A percentile compares a stretch with the other conserved stretches of the same genome.
Conservation (phyloP, 2,113 vertebrate genomes). For the Sylvietta virens region DNA sequence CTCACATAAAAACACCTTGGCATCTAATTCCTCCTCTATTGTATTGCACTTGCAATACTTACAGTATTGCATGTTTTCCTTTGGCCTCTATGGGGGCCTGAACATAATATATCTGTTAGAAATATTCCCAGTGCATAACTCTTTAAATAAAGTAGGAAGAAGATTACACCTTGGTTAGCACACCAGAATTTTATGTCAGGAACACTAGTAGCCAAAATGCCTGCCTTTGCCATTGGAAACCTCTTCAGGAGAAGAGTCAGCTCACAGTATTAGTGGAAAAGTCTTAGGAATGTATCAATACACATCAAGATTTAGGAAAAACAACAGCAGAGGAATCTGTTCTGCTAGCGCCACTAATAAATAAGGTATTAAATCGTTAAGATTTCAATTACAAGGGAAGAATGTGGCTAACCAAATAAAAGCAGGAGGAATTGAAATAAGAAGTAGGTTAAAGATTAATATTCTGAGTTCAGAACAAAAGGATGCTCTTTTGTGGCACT, state of each 20-base stretch:
- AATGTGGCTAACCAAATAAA: conserved; percentile 54
- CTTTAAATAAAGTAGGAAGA: neutral
- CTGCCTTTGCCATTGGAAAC: neutral
- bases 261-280: neutral
- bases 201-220: neutral
- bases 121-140: neutral
- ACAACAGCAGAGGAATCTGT: conserved; percentile 14
- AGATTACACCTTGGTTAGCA: neutral
- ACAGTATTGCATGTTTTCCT: neutral
- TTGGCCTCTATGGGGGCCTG: neutral
- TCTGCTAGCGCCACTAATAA: neutral
- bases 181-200: neutral
- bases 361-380: conserved; percentile 67
- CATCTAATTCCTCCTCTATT: neutral
- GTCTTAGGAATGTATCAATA: conserved; percentile 15
- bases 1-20: neutral
- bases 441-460: conserved; percentile 80
- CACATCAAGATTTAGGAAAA: conserved; percentile 30
- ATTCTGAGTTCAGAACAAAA: conserved; percentile 78
- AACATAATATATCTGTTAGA: neutral
- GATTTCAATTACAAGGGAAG: conserved; percentile 70
- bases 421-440: conserved; percentile 63
- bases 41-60: neutral
- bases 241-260: neutral
- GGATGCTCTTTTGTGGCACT: conserved; percentile 80